Evolutionary conservation across 2,113 vertebrate genomes (phyloP).

Genomic region (Sapayoa aenigma): DNA sequence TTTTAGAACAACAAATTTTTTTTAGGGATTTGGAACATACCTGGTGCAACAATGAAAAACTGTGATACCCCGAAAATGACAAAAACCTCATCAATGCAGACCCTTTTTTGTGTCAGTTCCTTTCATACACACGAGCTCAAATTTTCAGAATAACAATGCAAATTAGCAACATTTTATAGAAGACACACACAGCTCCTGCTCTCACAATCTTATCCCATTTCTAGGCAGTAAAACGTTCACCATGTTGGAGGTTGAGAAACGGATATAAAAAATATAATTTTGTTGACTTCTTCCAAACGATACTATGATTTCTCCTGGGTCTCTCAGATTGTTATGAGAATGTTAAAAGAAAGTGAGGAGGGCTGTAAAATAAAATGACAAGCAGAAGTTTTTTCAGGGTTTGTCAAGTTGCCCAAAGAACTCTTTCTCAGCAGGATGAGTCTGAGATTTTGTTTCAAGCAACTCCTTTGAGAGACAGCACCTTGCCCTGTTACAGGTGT

Average conservation of each 20-base stretch:
- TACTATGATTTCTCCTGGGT: background rate
- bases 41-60: background rate
- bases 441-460: background rate
- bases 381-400: background rate
- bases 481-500: background rate
- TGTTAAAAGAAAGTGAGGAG: background rate
- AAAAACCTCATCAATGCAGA: background rate
- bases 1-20: background rate
- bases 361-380: background rate
- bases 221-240: background rate
- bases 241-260: background rate
- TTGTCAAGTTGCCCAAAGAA: background rate
- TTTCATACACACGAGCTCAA: background rate
- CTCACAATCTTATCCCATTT: background rate
- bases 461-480: background rate
- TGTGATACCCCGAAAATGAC: rapidly evolving
- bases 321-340: background rate
- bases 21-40: background rate
- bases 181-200: background rate
- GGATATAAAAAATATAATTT: background rate
- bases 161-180: background rate
- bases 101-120: background rate
- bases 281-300: background rate
- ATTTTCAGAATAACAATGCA: background rate
- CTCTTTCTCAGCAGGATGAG: background rate